Evolutionary conservation across 2,113 vertebrate species (phyloP).

Genomic region (rabbit (Oryctolagus cuniculus)): mOryCun1.1 NC_091443.1:63860501-63861000

Average conservation of each 20-base stretch:
- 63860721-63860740: slow-evolving; percentile 15
- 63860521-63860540: slow-evolving; percentile 98
- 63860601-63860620: slow-evolving; percentile 28
- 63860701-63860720: slow-evolving; percentile 19
- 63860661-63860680: slow-evolving; percentile 11
- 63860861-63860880: too few species aligned
- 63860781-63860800: background rate
- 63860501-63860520: slow-evolving; percentile 98
- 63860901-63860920: too few species aligned
- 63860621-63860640: background rate
- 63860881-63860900: too few species aligned
- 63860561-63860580: slow-evolving; percentile 97
- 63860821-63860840: slow-evolving; percentile 6
- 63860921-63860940: too few species aligned
- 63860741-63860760: background rate
- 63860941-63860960: too few species aligned
- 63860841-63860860: background rate
- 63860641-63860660: background rate
- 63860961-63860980: too few species aligned
- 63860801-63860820: slow-evolving; percentile 13
- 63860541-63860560: slow-evolving; percentile 99
- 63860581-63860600: slow-evolving; percentile 86
- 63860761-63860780: slow-evolving; percentile 53
- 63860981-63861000: too few species aligned
- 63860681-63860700: background rate